Conservation (phyloP, 2,113 vertebrate genomes). For the Elephas maximus region DNA sequence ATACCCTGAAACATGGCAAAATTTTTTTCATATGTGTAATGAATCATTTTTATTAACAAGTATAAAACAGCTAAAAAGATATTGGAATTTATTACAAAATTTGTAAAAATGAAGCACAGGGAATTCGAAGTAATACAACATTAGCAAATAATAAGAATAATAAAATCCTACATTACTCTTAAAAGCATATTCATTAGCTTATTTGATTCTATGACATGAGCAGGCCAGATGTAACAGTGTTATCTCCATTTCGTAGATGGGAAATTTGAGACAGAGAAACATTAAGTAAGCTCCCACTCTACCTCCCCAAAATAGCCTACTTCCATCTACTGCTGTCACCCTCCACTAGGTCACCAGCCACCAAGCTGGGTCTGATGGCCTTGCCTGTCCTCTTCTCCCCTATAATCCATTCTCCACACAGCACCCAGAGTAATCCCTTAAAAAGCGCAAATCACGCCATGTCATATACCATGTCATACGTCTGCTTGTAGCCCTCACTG, state of each 20-base stretch:
- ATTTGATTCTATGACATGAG: background rate
- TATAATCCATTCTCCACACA: background rate
- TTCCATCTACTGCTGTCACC: background rate
- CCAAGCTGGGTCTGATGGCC: background rate
- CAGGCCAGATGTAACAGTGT: background rate
- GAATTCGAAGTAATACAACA: background rate
- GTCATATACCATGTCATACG: background rate
- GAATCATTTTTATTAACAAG: background rate
- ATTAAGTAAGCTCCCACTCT: background rate
- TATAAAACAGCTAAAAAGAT: background rate
- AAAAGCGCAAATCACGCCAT: background rate
- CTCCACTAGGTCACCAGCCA: background rate
- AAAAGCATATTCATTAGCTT: background rate
- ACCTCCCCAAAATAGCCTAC: background rate
- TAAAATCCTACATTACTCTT: background rate
- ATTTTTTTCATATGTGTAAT: background rate
- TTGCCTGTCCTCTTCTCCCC: no score
- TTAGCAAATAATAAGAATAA: background rate
- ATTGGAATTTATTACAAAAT: background rate
- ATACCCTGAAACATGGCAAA: background rate
- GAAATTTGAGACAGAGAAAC: constrained; percentile 14
- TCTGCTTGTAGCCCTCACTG: background rate
- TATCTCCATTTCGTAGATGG: background rate
- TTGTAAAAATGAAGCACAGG: background rate
- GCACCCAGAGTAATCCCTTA: background rate